These are phyloP conservation scores for Onychostruthus taczanowskii DNA, from an alignment of 2,113 vertebrate species.

Conservation along the genomic window DNA sequence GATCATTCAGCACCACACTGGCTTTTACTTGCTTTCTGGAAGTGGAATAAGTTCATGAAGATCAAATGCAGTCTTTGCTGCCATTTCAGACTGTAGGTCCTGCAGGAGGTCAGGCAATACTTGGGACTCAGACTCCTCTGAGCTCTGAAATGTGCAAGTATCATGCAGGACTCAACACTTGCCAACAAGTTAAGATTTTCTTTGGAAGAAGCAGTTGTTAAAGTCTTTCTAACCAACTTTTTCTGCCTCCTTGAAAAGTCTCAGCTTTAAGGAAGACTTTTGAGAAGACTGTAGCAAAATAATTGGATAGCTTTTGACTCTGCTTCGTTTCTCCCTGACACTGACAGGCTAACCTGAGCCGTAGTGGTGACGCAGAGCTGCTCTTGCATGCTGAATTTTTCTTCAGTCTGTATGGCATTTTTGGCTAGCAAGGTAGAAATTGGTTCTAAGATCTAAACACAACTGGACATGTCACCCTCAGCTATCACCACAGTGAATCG, in stretches of 20 bases:
- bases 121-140: background rate
- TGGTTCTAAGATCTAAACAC: background rate
- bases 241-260: background rate
- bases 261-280: background rate
- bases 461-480: background rate
- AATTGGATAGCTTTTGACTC: background rate
- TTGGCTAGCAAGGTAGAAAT: background rate
- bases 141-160: background rate
- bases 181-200: background rate
- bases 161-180: background rate
- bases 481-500: rapidly evolving
- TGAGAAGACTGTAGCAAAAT: background rate
- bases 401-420: background rate
- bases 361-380: background rate
- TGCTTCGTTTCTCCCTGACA: background rate
- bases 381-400: background rate
- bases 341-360: background rate
- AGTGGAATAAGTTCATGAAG: background rate
- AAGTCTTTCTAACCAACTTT: background rate
- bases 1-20: background rate
- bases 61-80: background rate
- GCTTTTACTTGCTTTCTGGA: background rate
- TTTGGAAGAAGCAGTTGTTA: background rate
- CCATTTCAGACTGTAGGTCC: background rate
- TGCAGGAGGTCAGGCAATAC: background rate